Conservation (phyloP, 1,140 invertebrate genomes). For the Wiebesia pumilae region DNA sequence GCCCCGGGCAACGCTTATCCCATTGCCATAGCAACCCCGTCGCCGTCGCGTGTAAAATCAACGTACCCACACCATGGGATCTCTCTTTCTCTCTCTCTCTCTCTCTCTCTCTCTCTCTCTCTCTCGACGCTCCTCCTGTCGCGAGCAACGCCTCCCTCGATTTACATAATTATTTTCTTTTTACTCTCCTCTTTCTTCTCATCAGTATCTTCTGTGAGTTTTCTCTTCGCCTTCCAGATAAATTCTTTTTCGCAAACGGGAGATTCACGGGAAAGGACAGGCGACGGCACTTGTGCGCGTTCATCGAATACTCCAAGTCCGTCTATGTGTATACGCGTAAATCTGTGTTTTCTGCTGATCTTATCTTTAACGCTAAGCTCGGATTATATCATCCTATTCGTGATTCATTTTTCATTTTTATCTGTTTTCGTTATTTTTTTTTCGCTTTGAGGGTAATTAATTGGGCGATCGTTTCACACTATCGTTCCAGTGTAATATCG, state of each 20-base stretch:
- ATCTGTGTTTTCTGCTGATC: neutral
- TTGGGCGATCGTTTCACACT: neutral
- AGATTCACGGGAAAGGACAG: neutral
- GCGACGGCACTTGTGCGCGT: neutral
- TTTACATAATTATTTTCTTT: constrained; percentile 53
- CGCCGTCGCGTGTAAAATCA: constrained; percentile 49
- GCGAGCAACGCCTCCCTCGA: constrained; percentile 32
- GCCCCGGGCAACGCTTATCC: constrained; percentile 53
- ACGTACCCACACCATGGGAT: constrained; percentile 58
- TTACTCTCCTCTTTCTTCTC: neutral
- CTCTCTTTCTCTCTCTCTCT: constrained; percentile 1
- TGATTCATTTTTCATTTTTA: neutral
- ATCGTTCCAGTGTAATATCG: neutral
- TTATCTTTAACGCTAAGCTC: neutral
- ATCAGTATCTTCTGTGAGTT: neutral
- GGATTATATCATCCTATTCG: neutral
- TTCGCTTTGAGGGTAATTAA: neutral
- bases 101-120: neutral
- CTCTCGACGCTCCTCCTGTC: neutral
- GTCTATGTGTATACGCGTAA: neutral
- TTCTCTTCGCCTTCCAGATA: neutral
- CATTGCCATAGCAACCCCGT: constrained; percentile 69
- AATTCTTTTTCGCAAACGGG: neutral
- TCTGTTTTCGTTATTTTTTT: neutral
- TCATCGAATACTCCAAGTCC: neutral